Evolutionary conservation across 2,113 vertebrate species (phyloP), one percentile per base, ranked within the genome.

Genomic region (Lucifuga dentata): DNA sequence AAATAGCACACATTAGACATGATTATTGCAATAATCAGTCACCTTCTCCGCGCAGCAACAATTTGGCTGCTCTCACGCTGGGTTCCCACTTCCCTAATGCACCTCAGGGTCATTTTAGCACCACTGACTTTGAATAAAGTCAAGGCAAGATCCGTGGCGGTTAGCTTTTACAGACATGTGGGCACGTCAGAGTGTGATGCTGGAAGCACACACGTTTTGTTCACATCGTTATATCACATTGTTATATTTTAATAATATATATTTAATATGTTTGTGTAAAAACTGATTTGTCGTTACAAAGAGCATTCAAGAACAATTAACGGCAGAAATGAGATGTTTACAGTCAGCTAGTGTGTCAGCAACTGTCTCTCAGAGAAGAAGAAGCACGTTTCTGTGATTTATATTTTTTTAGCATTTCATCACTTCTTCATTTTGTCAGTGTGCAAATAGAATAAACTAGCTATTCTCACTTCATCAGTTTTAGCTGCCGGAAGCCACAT

Each of bases 1-100:
- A 84, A 75, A 85, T 73, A 56, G 53, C 71, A 73, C 66, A 69
- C 65, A 80, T 88, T 80, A 88, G 83, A 78, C 55, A 40, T 75
- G 76, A 86, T 89, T 82, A 85, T 81, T 79, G 72, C 76, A 67
- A 46, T 59, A 70, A 57, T 79, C 66, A 40, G 46, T 80, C 78
- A 60, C 68, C 63, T 72, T 74, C 45, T 62, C 70, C 8, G 50
- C 66, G 66, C 5, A n/a, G 29, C 5, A 33, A 76, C 61, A 57
- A 77, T 78, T 83, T 83, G 26, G 35, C 53, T n/a, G 52, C 76
- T 57, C 63, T 17, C 12, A 46, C 58, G 69, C 39, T 11, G 50
- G 44, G 49, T 73, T 76, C 43, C 73, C 61, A 43, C 69, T 61
- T 60, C 76, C 7, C 40, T 62, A 77, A 73, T 10, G 19, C 10